Percentiles rank a stretch among this genome's conserved stretches.
Evolutionary conservation across 2,888 invertebrate species (phyloP).

Genomic region (Lamproptera curius): DNA sequence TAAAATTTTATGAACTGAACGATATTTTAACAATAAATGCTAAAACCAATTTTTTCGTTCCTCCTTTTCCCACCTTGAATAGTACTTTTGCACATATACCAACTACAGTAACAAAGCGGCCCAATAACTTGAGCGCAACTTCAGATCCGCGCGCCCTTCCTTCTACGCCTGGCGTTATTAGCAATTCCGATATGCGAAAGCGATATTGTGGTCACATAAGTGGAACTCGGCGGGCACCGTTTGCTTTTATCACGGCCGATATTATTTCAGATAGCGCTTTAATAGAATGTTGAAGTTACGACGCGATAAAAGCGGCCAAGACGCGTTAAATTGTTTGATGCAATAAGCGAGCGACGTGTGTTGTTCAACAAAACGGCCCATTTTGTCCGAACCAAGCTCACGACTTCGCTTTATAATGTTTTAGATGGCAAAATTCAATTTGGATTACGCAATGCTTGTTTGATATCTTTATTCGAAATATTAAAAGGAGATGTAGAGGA

Average conservation of each 20-base stretch:
- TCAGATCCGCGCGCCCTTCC: constrained; percentile 40
- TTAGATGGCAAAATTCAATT: not conserved
- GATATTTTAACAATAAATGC: too few relatives aligned
- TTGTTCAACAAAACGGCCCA: constrained; percentile 63
- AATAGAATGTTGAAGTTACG: constrained; percentile 62
- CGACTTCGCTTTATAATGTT: constrained; percentile 3
- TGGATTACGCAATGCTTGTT: not conserved
- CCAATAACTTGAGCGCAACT: too few relatives aligned
- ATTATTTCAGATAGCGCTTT: constrained; percentile 53
- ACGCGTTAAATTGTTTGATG: constrained; percentile 60
- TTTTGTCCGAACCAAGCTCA: constrained; percentile 53
- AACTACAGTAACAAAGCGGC: too few relatives aligned
- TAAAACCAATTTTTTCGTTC: too few relatives aligned
- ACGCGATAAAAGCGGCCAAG: constrained; percentile 57
- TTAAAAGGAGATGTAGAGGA: not conserved
- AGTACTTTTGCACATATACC: too few relatives aligned
- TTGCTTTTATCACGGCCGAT: constrained; percentile 64
- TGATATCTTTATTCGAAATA: not conserved
- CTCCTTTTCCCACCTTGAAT: too few relatives aligned
- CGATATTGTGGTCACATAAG: constrained; percentile 66
- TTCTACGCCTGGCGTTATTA: constrained; percentile 57
- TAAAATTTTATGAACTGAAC: too few relatives aligned
- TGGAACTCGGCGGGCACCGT: constrained; percentile 54
- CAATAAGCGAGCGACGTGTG: constrained; percentile 57
- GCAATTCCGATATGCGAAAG: constrained; percentile 73